Evolutionary conservation across 2,113 vertebrate genomes (phyloP), one percentile per base, ranked within the genome.

Genomic region (Eolophus roseicapilla): DNA sequence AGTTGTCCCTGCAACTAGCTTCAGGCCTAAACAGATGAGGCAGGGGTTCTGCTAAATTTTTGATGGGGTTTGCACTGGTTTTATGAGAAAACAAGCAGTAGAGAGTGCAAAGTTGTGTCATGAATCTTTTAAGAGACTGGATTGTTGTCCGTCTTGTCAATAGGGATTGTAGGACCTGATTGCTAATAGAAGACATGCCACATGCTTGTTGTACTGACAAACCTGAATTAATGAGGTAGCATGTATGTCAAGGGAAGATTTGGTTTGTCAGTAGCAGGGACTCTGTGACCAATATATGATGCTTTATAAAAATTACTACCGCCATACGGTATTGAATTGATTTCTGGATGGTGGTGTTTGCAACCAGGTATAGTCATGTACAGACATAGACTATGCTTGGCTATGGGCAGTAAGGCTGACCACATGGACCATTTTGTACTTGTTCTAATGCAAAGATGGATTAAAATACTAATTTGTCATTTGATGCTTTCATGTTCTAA

Each of bases 1-100:
- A 98, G 97, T 98, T 98, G 98, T 98, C 98, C 98, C 98, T 98
- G 98, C 97, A 98, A 98, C 98, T 98, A 97, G 98, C 98, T 98
- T 98, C 97, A 98, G 98, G 98, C 98, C 98, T 98, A 98, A 98
- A 98, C 98, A 98, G 98, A 98, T 98, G 97, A 98, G 98, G 98
- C 98, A 98, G 98, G 98, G 98, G 97, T 98, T 98, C 98, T 98
- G 98, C 98, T 98, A 98, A 98, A 98, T 98, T 98, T 98, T 98
- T 98, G 98, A 98, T 98, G 96, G 98, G 98, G 98, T 98, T 98
- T 98, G 98, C 98, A 97, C 97, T 97, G 98, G 97, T 97, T 98
- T 98, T 98, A 98, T 97, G 98, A 98, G 98, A 97, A 97, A 98
- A 98, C 98, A 95, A 97, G 98, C 97, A 92, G 97, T 83, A 67